phyloP scores from a whole-genome alignment of 2,797 vertebrate species.

The Atherinosoma microstoma region DNA sequence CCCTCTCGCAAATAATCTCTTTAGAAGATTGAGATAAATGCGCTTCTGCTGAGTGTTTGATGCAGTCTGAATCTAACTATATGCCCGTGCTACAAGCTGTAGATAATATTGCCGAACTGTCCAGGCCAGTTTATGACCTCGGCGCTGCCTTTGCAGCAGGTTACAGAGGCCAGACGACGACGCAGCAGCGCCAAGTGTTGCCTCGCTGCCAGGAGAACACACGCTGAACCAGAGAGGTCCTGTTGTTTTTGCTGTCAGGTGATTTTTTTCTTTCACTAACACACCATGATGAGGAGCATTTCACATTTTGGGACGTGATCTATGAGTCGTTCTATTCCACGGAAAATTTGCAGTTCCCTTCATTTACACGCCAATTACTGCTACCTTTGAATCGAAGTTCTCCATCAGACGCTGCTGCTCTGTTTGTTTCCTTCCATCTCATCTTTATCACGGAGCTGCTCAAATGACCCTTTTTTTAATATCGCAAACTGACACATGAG shows the following conservation, averaged over 20 bases:
- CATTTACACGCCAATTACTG: conserved; percentile 49
- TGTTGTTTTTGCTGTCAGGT: conserved; percentile 59
- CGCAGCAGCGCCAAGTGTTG: conserved; percentile 49
- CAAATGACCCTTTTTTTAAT: conserved; percentile 45
- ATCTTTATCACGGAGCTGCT: conserved; percentile 49
- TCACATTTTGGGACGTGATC: conserved; percentile 40
- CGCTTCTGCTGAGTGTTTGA: background rate
- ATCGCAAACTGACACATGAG: conserved; percentile 53
- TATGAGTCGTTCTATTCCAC: conserved; percentile 41
- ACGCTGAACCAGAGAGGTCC: conserved; percentile 56
- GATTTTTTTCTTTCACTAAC: conserved; percentile 43
- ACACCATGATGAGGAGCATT: conserved; percentile 30
- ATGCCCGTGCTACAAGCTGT: conserved; percentile 12
- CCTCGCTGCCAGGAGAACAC: conserved; percentile 58
- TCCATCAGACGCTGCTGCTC: conserved; percentile 38
- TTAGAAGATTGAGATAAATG: conserved; percentile 9
- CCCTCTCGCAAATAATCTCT: conserved; percentile 28
- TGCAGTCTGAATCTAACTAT: conserved; percentile 12
- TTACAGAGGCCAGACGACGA: conserved; percentile 49
- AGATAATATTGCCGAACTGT: conserved; percentile 28
- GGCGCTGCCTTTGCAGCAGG: conserved; percentile 50
- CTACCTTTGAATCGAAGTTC: conserved; percentile 36
- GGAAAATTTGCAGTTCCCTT: conserved; percentile 42
- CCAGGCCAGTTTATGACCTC: conserved; percentile 46
- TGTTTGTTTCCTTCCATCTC: conserved; percentile 34